Percentiles rank a stretch among this genome's conserved stretches.
Conservation (phyloP, 1,140 invertebrate species). For the Zophobas atratus region DNA sequence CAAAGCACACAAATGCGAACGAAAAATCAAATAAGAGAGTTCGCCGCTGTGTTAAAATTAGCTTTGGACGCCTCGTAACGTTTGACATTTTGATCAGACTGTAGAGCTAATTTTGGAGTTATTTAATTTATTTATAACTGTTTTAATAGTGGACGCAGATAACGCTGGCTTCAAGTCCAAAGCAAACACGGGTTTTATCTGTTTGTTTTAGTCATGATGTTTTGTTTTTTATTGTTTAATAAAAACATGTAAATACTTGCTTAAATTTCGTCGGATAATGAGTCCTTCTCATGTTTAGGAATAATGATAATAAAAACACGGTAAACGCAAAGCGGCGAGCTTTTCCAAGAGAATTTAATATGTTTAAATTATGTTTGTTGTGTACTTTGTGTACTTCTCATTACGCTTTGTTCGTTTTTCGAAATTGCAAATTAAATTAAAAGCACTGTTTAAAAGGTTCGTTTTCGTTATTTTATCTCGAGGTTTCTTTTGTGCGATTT, state of each 20-base stretch:
- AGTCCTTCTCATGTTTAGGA: constrained; percentile 3
- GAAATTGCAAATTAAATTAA: no score
- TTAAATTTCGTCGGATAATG: constrained; percentile 13
- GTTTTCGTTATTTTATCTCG: no score
- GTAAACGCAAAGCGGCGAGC: background rate
- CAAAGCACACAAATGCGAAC: no score
- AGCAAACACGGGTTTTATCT: constrained; percentile 16
- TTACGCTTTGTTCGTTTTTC: no score
- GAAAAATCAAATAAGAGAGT: no score
- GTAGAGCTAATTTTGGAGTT: constrained; percentile 4
- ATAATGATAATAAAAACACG: background rate
- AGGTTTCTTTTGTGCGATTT: no score
- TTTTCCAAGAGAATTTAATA: no score
- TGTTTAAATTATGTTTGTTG: no score
- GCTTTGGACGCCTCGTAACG: no score
- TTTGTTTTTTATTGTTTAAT: constrained; percentile 22
- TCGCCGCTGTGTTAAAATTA: no score
- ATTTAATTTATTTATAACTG: constrained; percentile 20
- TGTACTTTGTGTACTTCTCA: no score
- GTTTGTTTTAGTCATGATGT: constrained; percentile 20
- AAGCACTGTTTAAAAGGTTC: no score
- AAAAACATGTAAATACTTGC: constrained; percentile 30
- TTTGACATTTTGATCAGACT: background rate
- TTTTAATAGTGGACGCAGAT: background rate
- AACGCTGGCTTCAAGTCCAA: constrained; percentile 21